A percentile compares a stretch with the other conserved stretches of the same genome.
These are phyloP conservation scores for Melitaea cinxia DNA, from an alignment of 1,140 invertebrate genomes.

Conservation along the genomic window DNA sequence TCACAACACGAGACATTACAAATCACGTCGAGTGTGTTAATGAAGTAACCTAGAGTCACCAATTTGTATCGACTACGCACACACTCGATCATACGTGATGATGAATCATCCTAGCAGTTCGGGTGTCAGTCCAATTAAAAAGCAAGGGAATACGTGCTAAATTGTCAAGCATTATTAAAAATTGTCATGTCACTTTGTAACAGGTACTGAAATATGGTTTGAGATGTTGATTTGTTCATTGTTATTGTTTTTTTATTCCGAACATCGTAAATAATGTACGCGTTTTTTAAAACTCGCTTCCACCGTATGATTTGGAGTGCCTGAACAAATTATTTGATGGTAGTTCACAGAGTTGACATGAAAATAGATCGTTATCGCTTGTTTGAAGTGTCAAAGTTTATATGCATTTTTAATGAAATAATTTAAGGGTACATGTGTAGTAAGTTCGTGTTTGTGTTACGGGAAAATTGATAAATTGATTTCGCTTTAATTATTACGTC, in stretches of 20 bases:
- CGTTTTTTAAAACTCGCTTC: neutral
- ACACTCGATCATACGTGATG: conserved; percentile 48
- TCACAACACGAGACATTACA: conserved; percentile 46
- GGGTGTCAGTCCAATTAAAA: conserved; percentile 57
- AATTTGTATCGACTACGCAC: conserved; percentile 55
- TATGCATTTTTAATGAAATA: no score
- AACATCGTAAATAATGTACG: neutral
- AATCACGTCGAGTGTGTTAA: conserved; percentile 40
- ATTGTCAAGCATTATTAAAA: conserved; percentile 28
- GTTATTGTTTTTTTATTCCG: neutral
- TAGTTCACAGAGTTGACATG: no score
- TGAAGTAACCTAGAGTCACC: conserved; percentile 31
- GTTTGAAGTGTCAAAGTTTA: no score
- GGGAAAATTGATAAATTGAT: no score
- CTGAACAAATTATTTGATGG: no score
- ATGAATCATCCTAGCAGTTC: conserved; percentile 40
- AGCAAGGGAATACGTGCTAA: conserved; percentile 46
- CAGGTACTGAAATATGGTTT: neutral
- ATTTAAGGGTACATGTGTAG: no score
- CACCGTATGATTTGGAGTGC: no score
- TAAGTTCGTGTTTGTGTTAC: no score
- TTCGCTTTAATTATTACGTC: no score
- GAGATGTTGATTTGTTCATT: conserved; percentile 9
- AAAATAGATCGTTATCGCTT: no score
- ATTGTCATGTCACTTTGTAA: conserved; percentile 21